These are phyloP conservation scores for Corvus cornix DNA, from an alignment of 2,113 vertebrate genomes.

Conservation along the genomic window DNA sequence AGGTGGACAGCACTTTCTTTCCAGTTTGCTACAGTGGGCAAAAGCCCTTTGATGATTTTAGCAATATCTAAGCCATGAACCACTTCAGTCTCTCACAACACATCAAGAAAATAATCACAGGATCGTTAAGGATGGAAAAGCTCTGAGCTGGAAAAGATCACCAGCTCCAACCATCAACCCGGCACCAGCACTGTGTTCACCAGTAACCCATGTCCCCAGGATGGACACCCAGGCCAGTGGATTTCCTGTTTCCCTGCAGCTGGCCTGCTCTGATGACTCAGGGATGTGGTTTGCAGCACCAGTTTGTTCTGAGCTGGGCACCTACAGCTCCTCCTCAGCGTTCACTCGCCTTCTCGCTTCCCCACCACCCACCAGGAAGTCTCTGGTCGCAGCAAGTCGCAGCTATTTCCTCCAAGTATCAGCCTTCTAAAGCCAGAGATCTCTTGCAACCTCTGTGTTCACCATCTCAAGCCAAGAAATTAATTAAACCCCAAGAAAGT, in stretches of 20 bases:
- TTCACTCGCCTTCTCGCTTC: not conserved
- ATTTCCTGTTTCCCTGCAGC: not conserved
- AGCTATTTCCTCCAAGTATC: not conserved
- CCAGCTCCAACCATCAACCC: not conserved
- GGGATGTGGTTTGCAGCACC: not conserved
- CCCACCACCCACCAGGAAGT: not conserved
- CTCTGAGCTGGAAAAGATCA: not conserved
- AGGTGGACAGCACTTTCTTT: not conserved
- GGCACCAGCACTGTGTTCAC: not conserved
- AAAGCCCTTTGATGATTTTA: not conserved
- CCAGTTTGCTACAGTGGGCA: not conserved
- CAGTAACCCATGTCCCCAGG: rapidly evolving
- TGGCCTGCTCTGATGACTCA: not conserved
- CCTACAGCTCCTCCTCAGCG: rapidly evolving
- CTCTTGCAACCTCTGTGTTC: not conserved
- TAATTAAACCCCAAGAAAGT: rapidly evolving
- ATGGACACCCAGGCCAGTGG: not conserved
- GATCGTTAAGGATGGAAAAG: not conserved
- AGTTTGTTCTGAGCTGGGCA: not conserved
- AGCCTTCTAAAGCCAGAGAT: not conserved
- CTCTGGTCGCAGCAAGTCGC: not conserved
- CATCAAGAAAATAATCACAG: not conserved
- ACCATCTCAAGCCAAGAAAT: not conserved
- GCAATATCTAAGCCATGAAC: not conserved
- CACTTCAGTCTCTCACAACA: not conserved